These are phyloP conservation scores for Leptosomus discolor DNA, from an alignment of 2,113 vertebrate genomes.

Conservation along the genomic window DNA sequence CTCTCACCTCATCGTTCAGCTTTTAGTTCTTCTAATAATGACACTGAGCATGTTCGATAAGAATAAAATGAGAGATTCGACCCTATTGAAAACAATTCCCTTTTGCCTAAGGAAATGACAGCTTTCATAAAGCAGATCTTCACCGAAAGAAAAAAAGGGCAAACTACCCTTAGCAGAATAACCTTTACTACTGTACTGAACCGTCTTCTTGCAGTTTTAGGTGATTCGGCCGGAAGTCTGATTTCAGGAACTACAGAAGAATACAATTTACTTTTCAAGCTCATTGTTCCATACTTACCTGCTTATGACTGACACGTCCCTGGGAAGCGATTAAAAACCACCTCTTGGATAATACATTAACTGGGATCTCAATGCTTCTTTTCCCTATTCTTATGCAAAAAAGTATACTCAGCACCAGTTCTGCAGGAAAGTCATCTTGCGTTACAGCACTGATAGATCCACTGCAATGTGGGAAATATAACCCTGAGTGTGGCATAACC, in stretches of 20 bases:
- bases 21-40: neutral
- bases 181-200: neutral
- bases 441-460: neutral
- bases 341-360: neutral
- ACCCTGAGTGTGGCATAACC: rapidly evolving
- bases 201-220: neutral
- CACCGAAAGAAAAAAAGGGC: neutral
- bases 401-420: neutral
- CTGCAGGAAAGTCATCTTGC: neutral
- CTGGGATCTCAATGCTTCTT: neutral
- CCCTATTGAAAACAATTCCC: neutral
- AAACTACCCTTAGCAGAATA: neutral
- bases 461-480: neutral
- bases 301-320: neutral
- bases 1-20: neutral
- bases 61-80: neutral
- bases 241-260: neutral
- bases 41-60: neutral
- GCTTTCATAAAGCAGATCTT: neutral
- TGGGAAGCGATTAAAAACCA: neutral
- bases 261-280: neutral
- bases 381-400: neutral
- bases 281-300: neutral
- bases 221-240: neutral
- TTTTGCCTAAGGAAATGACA: neutral